phyloP scores from a whole-genome alignment of 2,113 vertebrate species.

The Ciconia boyciana region DNA sequence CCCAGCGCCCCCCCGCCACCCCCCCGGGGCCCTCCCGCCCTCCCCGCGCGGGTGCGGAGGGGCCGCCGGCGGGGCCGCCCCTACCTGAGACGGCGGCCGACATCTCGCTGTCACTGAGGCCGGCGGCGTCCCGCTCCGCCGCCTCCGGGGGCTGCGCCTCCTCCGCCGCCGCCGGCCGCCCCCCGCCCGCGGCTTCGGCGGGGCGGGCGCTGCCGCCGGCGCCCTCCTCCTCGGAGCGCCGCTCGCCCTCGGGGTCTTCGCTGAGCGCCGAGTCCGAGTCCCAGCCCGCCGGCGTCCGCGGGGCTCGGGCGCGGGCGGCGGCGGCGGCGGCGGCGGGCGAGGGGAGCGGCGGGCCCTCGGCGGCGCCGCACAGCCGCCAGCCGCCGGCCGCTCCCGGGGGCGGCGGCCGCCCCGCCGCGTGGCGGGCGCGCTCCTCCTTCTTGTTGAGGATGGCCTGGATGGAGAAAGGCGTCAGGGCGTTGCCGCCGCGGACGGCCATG shows the following conservation, averaged over 20 bases:
- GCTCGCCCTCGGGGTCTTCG: slow-evolving; percentile 79
- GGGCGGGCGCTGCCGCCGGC: slow-evolving; percentile 39
- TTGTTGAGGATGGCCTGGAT: slow-evolving; percentile 94
- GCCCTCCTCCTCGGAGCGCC: slow-evolving; percentile 51
- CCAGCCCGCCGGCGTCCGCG: slow-evolving; percentile 71
- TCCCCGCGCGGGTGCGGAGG: neutral
- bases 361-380: slow-evolving; percentile 86
- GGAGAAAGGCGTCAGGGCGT: slow-evolving; percentile 88
- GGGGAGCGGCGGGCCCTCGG: slow-evolving; percentile 33
- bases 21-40: too few relatives aligned
- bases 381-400: slow-evolving; percentile 69
- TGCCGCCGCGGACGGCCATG: slow-evolving; percentile 83
- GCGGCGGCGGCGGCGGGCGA: slow-evolving; percentile 41
- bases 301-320: slow-evolving; percentile 50
- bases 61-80: neutral
- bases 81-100: slow-evolving; percentile 83
- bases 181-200: slow-evolving; percentile 1
- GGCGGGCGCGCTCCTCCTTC: slow-evolving; percentile 78
- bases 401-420: slow-evolving; percentile 21
- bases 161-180: neutral
- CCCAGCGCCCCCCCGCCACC: too few relatives aligned
- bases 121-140: slow-evolving; percentile 66
- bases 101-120: slow-evolving; percentile 85
- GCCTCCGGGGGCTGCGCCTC: slow-evolving; percentile 27
- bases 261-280: slow-evolving; percentile 83